These are phyloP conservation scores for Rhynchomys soricoides DNA, from an alignment of 2,113 vertebrate genomes.

Conservation along the genomic window DNA sequence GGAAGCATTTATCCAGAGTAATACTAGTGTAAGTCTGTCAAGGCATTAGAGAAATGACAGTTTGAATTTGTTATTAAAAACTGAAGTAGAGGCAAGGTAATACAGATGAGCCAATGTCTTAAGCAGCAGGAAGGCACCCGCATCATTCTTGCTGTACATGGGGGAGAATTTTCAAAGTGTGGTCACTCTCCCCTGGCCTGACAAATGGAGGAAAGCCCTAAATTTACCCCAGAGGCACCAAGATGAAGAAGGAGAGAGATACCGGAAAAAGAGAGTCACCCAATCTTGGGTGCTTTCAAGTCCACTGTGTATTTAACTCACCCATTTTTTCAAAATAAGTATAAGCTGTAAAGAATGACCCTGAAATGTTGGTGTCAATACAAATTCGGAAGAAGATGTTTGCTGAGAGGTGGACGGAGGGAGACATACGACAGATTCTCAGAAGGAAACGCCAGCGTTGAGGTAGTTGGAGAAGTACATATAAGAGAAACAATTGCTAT, in stretches of 20 bases:
- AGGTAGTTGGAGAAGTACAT: not conserved
- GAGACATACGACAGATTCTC: not conserved
- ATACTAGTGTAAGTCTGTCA: conserved; percentile 10
- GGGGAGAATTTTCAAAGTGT: not conserved
- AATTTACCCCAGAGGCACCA: not conserved
- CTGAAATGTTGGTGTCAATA: not conserved
- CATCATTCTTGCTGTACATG: not conserved
- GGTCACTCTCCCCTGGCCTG: not conserved
- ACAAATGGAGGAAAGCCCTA: not conserved
- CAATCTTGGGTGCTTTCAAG: not conserved
- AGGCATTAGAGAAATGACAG: conserved; percentile 51
- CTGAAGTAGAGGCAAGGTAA: conserved; percentile 12
- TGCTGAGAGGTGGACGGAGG: not conserved
- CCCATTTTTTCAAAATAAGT: conserved; percentile 8
- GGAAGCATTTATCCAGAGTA: conserved; percentile 55
- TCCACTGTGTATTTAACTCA: not conserved
- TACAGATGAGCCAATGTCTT: not conserved
- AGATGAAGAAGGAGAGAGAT: not conserved
- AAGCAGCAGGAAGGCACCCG: not conserved
- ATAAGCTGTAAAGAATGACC: not conserved
- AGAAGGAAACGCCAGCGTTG: not conserved
- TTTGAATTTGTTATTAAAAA: conserved; percentile 57
- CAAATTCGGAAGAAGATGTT: conserved; percentile 43
- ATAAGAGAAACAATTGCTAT: not conserved
- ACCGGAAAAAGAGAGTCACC: not conserved